A percentile compares a stretch with the other conserved stretches of the same genome.
phyloP scores from a whole-genome alignment of 2,888 invertebrate genomes.

The Neoscelio sp. region DNA sequence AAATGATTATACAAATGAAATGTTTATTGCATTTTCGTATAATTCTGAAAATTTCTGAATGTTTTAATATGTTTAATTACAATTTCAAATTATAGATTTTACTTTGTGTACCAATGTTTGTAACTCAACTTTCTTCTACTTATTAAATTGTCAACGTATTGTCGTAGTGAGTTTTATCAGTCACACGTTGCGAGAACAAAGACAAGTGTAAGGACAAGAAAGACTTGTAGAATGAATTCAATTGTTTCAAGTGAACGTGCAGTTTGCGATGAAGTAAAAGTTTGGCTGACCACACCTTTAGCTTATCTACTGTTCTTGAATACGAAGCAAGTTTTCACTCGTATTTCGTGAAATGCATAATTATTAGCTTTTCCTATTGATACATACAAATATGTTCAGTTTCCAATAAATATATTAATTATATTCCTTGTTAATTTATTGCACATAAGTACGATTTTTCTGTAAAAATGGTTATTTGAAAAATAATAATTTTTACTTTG shows the following conservation, averaged over 20 bases:
- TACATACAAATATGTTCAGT: not conserved
- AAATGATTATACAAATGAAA: no score
- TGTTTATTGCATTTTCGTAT: no score
- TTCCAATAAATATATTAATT: no score
- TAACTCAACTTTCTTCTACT: not conserved
- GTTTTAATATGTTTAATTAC: no score
- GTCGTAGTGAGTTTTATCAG: slow-evolving; percentile 6
- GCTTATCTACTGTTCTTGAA: slow-evolving; percentile 53
- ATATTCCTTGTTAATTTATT: no score
- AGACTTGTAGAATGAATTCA: slow-evolving; percentile 24
- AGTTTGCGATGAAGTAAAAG: slow-evolving; percentile 31
- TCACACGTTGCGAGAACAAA: slow-evolving; percentile 10
- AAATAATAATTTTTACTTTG: no score
- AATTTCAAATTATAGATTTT: no score
- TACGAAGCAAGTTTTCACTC: slow-evolving; percentile 31
- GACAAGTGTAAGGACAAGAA: slow-evolving; percentile 20
- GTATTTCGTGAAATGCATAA: slow-evolving; percentile 30
- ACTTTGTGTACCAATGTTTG: no score
- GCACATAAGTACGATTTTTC: no score
- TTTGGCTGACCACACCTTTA: slow-evolving; percentile 59
- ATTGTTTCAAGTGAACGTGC: slow-evolving; percentile 44
- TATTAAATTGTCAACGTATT: slow-evolving; percentile 7
- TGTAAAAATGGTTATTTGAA: no score
- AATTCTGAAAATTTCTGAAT: no score
- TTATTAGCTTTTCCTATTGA: slow-evolving; percentile 2